phyloP scores from a whole-genome alignment of 2,888 invertebrate genomes.

The Diadegma fenestrale region DNA sequence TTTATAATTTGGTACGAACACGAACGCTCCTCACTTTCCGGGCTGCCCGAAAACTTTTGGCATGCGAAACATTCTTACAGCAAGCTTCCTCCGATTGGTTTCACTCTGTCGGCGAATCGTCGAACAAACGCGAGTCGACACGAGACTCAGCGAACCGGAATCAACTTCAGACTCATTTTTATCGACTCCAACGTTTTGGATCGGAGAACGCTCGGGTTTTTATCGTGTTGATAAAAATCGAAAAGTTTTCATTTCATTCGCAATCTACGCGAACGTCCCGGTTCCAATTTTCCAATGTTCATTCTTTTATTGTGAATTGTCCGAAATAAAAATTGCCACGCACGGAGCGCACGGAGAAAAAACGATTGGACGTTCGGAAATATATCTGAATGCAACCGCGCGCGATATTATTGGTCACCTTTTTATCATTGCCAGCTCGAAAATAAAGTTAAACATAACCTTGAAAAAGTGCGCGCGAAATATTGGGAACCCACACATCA shows the following conservation, averaged over 20 bases:
- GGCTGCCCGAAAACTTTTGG: conserved; percentile 14
- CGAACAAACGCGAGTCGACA: neutral
- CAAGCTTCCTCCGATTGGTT: neutral
- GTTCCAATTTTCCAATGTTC: no score
- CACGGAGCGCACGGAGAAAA: no score
- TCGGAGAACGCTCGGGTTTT: neutral
- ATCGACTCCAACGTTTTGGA: neutral
- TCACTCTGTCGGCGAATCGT: neutral
- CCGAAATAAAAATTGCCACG: no score
- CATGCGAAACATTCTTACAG: conserved; percentile 7
- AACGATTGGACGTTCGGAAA: no score
- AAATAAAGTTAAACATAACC: no score
- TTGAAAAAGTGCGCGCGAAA: neutral
- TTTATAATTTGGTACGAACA: conserved; percentile 21
- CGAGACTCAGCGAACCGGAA: neutral
- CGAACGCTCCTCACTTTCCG: conserved; percentile 43
- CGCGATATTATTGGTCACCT: no score
- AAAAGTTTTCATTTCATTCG: no score
- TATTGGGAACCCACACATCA: neutral
- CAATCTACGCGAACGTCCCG: no score
- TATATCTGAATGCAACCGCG: no score
- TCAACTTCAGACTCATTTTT: conserved; percentile 9
- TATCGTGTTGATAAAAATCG: neutral
- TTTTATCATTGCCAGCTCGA: no score
- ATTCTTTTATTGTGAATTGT: no score